Evolutionary conservation across 2,888 invertebrate species (phyloP).

Genomic region (Buathra laborator): DNA sequence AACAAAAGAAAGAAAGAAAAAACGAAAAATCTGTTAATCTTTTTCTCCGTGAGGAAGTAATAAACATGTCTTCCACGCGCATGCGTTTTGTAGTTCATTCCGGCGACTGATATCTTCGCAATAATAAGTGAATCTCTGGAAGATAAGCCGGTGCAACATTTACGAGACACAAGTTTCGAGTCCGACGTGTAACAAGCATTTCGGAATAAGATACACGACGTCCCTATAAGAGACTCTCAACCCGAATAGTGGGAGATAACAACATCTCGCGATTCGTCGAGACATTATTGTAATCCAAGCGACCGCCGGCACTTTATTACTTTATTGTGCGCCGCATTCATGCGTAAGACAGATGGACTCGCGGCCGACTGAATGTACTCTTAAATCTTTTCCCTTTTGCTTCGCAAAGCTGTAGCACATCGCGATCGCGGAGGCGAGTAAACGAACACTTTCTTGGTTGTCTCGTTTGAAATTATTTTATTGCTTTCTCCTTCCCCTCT

Average conservation of each 20-base stretch:
- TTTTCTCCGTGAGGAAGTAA: not conserved
- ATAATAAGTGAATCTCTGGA: constrained; percentile 38
- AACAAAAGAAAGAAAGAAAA: not conserved
- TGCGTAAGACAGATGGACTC: constrained; percentile 60
- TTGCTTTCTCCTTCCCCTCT: not conserved
- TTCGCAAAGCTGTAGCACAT: not conserved
- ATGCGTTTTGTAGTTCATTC: constrained; percentile 6
- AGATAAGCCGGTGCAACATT: constrained; percentile 41
- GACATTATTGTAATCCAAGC: constrained; percentile 61
- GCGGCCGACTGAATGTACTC: constrained; percentile 56
- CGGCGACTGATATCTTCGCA: constrained; percentile 2
- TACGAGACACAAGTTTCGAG: constrained; percentile 27
- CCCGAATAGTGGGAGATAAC: constrained; percentile 28
- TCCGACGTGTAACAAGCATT: constrained; percentile 25
- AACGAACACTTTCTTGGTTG: constrained; percentile 15
- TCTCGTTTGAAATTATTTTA: constrained; percentile 48
- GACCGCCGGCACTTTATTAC: constrained; percentile 62
- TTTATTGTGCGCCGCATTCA: constrained; percentile 65
- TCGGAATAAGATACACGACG: constrained; percentile 40
- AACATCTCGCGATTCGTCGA: constrained; percentile 19
- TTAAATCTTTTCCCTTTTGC: constrained; percentile 60
- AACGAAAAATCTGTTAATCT: not conserved
- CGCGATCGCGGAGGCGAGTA: constrained; percentile 1
- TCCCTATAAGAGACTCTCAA: constrained; percentile 2
- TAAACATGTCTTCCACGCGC: constrained; percentile 3